Evolutionary conservation across 2,888 invertebrate species (phyloP).

Genomic region (Urechis unicinctus): DNA sequence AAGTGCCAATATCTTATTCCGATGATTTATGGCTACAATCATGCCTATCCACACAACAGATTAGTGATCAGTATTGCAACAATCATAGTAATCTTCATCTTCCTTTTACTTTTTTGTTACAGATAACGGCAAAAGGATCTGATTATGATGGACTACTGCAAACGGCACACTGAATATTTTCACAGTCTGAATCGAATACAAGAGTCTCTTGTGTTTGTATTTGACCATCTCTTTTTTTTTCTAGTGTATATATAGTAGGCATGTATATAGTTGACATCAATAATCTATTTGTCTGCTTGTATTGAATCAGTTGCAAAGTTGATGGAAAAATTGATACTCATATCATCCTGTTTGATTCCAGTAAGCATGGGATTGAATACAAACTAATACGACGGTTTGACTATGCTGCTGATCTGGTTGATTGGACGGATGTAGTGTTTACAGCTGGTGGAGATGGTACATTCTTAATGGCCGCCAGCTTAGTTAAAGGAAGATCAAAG

Average conservation of each 20-base stretch:
- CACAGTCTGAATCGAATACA: constrained; percentile 42
- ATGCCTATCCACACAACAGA: too few species aligned
- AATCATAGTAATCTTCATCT: background rate
- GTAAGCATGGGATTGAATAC: background rate
- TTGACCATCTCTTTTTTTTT: background rate
- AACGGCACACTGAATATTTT: constrained; percentile 76
- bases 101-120: constrained; percentile 13
- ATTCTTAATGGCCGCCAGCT: constrained; percentile 85
- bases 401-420: constrained; percentile 64
- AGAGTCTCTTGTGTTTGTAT: constrained; percentile 41
- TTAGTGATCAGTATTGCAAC: too few species aligned
- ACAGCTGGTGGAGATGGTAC: constrained; percentile 90
- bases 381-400: constrained; percentile 50
- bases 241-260: too few species aligned
- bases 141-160: constrained; percentile 74
- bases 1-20: too few species aligned
- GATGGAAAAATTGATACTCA: too few species aligned
- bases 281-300: too few species aligned
- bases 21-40: too few species aligned
- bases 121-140: constrained; percentile 73
- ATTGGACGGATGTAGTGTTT: constrained; percentile 75
- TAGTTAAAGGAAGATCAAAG: constrained; percentile 67
- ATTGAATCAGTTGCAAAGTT: too few species aligned
- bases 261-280: too few species aligned
- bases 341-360: background rate